phyloP scores from a whole-genome alignment of 2,113 vertebrate species.

The Smithornis capensis region DNA sequence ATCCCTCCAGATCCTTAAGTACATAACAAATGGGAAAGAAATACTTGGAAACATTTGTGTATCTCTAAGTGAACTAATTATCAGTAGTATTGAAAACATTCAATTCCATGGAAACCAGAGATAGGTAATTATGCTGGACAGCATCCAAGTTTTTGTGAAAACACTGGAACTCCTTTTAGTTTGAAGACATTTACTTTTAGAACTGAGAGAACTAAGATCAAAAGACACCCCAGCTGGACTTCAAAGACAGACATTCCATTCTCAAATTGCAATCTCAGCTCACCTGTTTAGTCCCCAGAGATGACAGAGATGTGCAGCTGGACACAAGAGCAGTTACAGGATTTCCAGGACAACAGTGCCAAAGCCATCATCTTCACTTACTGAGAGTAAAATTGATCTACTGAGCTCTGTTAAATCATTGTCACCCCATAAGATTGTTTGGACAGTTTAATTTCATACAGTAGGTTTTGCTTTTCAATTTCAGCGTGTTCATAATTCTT shows the following conservation, averaged over 20 bases:
- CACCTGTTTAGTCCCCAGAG: background rate
- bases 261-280: background rate
- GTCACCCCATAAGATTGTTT: background rate
- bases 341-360: background rate
- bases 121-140: background rate
- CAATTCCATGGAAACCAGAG: background rate
- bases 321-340: background rate
- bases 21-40: rapidly evolving
- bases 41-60: background rate
- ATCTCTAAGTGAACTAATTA: background rate
- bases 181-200: background rate
- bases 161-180: background rate
- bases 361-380: background rate
- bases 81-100: background rate
- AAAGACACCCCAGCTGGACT: background rate
- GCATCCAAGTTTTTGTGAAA: background rate
- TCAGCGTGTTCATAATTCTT: background rate
- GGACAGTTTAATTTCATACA: background rate
- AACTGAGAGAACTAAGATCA: background rate
- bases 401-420: background rate
- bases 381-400: background rate
- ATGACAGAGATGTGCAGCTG: background rate
- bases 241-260: background rate
- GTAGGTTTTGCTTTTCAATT: background rate
- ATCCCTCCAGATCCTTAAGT: background rate